Evolutionary conservation across 2,113 vertebrate genomes (phyloP).

Genomic region (Montifringilla adamsi): DNA sequence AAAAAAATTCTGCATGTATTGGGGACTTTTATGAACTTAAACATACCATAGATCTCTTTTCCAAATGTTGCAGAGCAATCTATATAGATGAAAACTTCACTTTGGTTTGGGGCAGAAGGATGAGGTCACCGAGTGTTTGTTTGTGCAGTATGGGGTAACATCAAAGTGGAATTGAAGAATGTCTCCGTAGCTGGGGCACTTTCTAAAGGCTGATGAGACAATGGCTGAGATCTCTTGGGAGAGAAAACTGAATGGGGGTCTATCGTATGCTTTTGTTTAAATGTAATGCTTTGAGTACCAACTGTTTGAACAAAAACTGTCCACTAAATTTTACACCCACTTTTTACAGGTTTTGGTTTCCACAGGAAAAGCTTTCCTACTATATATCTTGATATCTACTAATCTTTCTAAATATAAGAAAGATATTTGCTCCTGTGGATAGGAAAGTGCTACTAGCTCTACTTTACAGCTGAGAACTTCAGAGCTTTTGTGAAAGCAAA

Average conservation of each 20-base stretch:
- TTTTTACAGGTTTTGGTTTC: neutral
- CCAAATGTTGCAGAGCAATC: neutral
- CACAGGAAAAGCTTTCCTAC: neutral
- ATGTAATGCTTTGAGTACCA: neutral
- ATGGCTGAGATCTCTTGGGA: neutral
- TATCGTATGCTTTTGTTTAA: neutral
- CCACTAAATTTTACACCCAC: neutral
- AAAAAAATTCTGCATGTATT: neutral
- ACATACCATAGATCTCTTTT: neutral
- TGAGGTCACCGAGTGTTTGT: neutral
- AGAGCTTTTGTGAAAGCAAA: neutral
- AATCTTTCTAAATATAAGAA: neutral
- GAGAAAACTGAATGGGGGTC: neutral
- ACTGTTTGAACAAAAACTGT: neutral
- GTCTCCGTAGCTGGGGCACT: neutral
- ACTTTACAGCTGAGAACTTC: neutral
- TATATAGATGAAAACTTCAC: neutral
- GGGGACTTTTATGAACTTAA: neutral
- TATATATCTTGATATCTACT: neutral
- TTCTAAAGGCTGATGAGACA: neutral
- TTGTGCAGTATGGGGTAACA: neutral
- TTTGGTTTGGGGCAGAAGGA: neutral
- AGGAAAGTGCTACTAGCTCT: neutral
- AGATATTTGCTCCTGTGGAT: neutral
- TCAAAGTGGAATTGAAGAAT: neutral